Base-by-base conservation (phyloP, 2,888 invertebrate genomes). In the Ephialtes manifestator region DNA sequence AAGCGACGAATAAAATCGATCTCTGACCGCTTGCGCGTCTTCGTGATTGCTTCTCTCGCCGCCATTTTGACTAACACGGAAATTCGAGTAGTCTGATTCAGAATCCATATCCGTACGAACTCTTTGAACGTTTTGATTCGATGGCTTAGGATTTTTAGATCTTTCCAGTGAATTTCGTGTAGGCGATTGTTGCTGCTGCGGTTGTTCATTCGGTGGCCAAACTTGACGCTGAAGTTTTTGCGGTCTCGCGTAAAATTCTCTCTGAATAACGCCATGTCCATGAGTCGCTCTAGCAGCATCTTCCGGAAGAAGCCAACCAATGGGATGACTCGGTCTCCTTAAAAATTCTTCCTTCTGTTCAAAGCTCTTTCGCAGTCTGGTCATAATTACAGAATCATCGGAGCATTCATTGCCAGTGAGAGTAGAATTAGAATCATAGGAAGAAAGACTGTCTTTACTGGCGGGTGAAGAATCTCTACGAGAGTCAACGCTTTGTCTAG, bases 271-370 rank as follows among this genome's bases (percentile, higher is more conserved):
- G 0, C 91, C 84, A 0, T 86, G 84, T 18, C 46, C 53, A 28
- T 75, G 83, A 58, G 71, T 63, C 3, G 80, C 35, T 55, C 83
- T 88, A 60, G 94, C 93, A 83, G 94, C 94, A 76, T 94, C 94
- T 70, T 95, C 95, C 3, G 95, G 95, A 46, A 95, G 94, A 87
- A 95, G 95, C 95, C 95, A 96, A 78, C 95, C 96, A 78, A 95
- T 95, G 31, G 96, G 96, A 90, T 96, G 95, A 93, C 95, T 96
- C 4, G 97, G 97, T 88, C 97, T 95, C 92, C 97, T 96, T 83
- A 98, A 95, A 94, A 98, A 98, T 90, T 98, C 98, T 93, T 98
- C 98, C 94, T 98, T 98, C 92, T 98, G 97, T 92, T 98, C 98
- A 91, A 97, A 96, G 92, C 97, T 98, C 93, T 97, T 97, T 89